A percentile compares a stretch with the other conserved stretches of the same genome.
These are phyloP conservation scores for Coryphaenoides rupestris DNA, from an alignment of 2,113 vertebrate genomes.

Conservation along the genomic window DNA sequence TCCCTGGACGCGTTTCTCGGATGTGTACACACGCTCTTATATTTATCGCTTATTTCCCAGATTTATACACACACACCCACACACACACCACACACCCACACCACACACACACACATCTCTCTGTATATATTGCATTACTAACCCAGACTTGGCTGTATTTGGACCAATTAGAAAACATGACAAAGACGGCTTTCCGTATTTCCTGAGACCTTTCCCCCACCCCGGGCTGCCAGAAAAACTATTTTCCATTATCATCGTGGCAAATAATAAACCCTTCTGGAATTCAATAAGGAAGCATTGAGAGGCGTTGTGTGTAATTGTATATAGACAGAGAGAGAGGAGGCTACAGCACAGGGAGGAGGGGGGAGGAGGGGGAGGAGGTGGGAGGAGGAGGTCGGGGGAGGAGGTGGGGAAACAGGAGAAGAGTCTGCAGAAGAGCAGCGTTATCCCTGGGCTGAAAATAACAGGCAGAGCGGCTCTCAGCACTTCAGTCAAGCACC, in stretches of 20 bases:
- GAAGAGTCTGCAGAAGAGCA: constrained; percentile 36
- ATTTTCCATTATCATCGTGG: constrained; percentile 24
- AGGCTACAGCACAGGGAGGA: constrained; percentile 2
- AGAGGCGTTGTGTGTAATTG: constrained; percentile 44
- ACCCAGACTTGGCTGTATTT: constrained; percentile 11
- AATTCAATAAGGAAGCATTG: constrained; percentile 21
- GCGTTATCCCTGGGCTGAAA: constrained; percentile 41
- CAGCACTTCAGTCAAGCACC: constrained; percentile 59
- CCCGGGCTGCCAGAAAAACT: constrained; percentile 7
- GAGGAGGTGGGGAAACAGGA: constrained; percentile 29
- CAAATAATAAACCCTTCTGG: constrained; percentile 41
- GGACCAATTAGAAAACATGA: constrained; percentile 18
- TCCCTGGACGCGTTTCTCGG: not conserved
- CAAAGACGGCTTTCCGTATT: constrained; percentile 21
- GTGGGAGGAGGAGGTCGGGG: constrained; percentile 11
- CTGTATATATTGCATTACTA: constrained; percentile 6
- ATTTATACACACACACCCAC: constrained; percentile 13
- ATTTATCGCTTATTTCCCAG: constrained; percentile 15
- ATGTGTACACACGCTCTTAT: constrained; percentile 20
- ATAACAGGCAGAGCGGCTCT: constrained; percentile 54
- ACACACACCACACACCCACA: no score
- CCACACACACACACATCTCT: no score
- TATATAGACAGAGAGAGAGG: constrained; percentile 19
- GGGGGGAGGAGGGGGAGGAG: constrained; percentile 28
- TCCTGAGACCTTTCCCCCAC: constrained; percentile 11